Percentiles rank a stretch among this genome's conserved stretches.
Evolutionary conservation across 2,888 invertebrate species (phyloP).

Genomic region (Cantharis nigra): DNA sequence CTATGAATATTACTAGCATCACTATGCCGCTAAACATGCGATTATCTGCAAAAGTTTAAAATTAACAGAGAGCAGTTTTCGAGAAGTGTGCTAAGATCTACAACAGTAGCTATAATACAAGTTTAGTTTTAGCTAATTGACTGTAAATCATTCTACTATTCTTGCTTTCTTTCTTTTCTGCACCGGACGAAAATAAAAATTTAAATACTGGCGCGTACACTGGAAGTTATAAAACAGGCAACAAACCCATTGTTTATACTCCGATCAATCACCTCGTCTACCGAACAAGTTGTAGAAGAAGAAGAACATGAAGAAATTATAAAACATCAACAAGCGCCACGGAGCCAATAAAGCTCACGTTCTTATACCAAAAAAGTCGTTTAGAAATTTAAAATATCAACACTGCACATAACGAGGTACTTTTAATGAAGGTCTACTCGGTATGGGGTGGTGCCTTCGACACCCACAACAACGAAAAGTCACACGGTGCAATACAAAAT

Average conservation of each 20-base stretch:
- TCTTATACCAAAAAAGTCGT: neutral
- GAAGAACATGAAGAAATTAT: neutral
- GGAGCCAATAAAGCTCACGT: neutral
- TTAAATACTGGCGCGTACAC: neutral
- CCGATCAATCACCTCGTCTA: neutral
- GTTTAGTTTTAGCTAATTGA: neutral
- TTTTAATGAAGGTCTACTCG: neutral
- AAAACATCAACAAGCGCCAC: neutral
- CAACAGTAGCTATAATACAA: conserved; percentile 6
- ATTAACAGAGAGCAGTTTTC: conserved; percentile 2
- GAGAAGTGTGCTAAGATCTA: neutral
- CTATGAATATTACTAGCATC: conserved; percentile 8
- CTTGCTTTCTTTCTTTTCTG: neutral
- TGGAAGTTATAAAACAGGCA: neutral
- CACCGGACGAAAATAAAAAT: neutral
- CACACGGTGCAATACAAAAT: neutral
- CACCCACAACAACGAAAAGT: neutral
- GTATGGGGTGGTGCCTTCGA: neutral
- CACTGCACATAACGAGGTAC: neutral
- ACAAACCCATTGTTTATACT: neutral
- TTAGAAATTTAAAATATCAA: neutral
- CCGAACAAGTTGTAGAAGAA: neutral
- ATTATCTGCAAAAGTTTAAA: conserved; percentile 12
- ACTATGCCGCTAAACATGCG: conserved; percentile 10
- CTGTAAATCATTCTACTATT: neutral